Percentiles rank a stretch among this genome's conserved stretches.
These are phyloP conservation scores for Rhodinocichla rosea DNA, from an alignment of 2,113 vertebrate genomes.

Conservation along the genomic window DNA sequence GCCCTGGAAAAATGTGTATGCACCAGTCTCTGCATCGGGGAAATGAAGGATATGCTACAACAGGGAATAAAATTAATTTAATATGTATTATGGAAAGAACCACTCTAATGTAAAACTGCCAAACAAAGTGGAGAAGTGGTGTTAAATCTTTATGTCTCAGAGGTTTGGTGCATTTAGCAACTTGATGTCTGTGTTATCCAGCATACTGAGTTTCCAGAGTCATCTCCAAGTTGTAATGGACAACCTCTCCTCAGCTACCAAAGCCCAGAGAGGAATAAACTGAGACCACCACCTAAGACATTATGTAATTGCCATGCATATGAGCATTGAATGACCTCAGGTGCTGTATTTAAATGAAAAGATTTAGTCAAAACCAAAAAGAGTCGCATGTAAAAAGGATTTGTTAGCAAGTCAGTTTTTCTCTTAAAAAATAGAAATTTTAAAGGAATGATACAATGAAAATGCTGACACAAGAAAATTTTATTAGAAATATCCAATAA, in stretches of 20 bases:
- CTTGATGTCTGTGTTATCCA: background rate
- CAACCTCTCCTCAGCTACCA: background rate
- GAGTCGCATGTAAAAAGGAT: background rate
- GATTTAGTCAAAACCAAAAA: background rate
- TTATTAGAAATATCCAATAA: background rate
- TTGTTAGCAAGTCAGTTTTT: background rate
- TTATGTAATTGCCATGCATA: background rate
- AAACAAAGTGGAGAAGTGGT: background rate
- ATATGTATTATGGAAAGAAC: background rate
- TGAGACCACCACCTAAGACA: slow-evolving; percentile 3
- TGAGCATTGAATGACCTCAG: background rate
- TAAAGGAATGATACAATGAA: background rate
- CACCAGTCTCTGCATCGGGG: background rate
- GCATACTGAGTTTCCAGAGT: background rate
- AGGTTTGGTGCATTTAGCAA: background rate
- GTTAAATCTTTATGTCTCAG: background rate
- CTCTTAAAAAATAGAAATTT: background rate
- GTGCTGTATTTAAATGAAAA: background rate
- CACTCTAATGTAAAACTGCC: background rate
- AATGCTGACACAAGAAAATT: background rate
- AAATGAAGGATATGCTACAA: background rate
- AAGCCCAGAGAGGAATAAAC: background rate
- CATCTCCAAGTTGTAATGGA: background rate
- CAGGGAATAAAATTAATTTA: slow-evolving; percentile 5
- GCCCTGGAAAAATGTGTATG: slow-evolving; percentile 7